Evolutionary conservation across 2,113 vertebrate genomes (phyloP), one percentile per base, ranked within the genome.

Genomic region (Ailurus styani): DNA sequence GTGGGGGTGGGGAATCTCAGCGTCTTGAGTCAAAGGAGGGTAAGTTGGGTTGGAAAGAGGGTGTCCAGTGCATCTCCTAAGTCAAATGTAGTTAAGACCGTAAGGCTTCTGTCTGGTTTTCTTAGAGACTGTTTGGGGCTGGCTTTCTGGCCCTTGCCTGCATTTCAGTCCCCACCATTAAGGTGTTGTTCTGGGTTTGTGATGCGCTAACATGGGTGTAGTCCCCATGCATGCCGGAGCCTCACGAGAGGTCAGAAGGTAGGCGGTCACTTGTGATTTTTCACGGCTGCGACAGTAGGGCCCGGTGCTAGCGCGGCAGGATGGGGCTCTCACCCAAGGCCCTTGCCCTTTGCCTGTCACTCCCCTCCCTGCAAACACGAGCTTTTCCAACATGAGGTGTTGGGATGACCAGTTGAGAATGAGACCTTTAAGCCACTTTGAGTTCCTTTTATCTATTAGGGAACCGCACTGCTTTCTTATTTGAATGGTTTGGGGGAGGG

Each of bases 91-190:
- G 62, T 87, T 11, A 45, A 78, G 87, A 81, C 84, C 17, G 3
- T 23, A 64, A 54, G 77, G 54, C 93, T 90, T 93, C 96, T 81
- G 42, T 97, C 78, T 79, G 13, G 81, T 72, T 93, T 96, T 91
- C 95, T 91, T 52, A 15, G 90, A 92, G 95, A 50, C 87, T 79
- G 0, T 86, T 93, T 68, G 84, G 96, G 97, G 96, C 96, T 57
- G 3, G 47, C 83, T 82, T 95, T 91, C 95, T 86, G 93, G 47
- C 7, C 66, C 87, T 84, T 81, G 97, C 81, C 95, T 34, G 55
- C 14, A 1, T 87, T n/a, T 97, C 85, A 87, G 55, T 31, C 68
- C 34, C 60, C 93, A 34, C 85, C 89, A 37, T 72, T 1, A 85
- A 88, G 70, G 88, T 78, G 82, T 72, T 82, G 18, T 75, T 94